Base-by-base conservation (phyloP, 2,888 invertebrate species). In the Chesias legatella region DNA sequence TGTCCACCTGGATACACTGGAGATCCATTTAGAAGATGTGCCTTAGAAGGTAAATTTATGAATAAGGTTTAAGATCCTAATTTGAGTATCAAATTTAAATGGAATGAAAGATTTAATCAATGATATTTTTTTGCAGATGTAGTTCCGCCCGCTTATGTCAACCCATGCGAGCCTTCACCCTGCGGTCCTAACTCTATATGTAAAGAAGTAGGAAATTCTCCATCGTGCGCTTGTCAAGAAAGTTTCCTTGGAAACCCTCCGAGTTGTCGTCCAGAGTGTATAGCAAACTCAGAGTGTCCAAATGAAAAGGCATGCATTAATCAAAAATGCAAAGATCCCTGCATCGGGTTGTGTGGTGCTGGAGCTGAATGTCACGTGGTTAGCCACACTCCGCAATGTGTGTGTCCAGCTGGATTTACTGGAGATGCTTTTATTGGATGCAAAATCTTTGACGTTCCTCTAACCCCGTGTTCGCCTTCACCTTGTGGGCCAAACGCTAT, bases 401-500 rank as follows among this genome's bases (percentile, higher is more conserved):
- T 91, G 38, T 96, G 96, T 67, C 79, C 89, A 32, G 63, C 82
- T 39, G 90, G 90, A 43, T 92, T 83, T 51, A 89, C 90, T 10
- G 93, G 93, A 39, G 91, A 92, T 77, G 91, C 92, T 11, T 93
- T 92, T 58, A 84, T 85, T 29, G 85, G 84, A 50, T 93, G 91
- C 71, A 67, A 61, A 56, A 72, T 82, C 17, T 56, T 78, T 11
- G 78, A 88, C 44, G 69, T 86, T 6, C 89, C 90, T 61, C 75
- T 89, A 36, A 83, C 86, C 42, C 94, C 91, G 33, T 94, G 93
- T 63, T 84, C 89, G 10, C 93, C 93, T 8, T 92, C 92, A 24
- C 93, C 93, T 0, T 94, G 94, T 70, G 94, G 94, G 7, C 77
- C 92, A 4, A 94, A 94, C 61, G 93, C 94, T n/a, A 70, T 90